These are phyloP conservation scores for Coecobrya sp. DNA, from an alignment of 2,888 invertebrate species.

Conservation along the genomic window DNA sequence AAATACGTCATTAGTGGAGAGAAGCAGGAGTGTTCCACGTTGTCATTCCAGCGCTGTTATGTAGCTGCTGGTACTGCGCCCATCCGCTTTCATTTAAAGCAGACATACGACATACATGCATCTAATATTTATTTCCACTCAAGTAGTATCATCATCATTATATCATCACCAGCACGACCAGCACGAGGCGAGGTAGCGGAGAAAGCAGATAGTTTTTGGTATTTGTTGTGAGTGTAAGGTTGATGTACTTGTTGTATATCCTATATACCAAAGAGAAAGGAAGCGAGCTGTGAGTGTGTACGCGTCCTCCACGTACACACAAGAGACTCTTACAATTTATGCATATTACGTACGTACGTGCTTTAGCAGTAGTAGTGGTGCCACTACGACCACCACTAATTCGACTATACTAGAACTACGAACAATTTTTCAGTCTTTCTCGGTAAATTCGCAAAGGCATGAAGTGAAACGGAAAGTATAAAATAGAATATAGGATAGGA, in stretches of 20 bases:
- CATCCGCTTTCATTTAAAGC: neutral
- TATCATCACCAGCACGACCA: neutral
- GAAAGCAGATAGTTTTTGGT: too few relatives aligned
- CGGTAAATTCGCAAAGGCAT: neutral
- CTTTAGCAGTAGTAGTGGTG: neutral
- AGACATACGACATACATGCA: neutral
- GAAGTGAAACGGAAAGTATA: neutral
- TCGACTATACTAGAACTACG: neutral
- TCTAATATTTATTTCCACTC: conserved; percentile 10
- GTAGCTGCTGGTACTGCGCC: neutral
- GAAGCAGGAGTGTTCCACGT: neutral
- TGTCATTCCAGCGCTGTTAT: neutral
- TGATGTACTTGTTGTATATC: conserved; percentile 11
- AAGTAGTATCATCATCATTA: neutral
- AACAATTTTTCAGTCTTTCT: neutral
- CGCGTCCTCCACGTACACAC: conserved; percentile 5
- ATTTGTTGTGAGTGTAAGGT: neutral
- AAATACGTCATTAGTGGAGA: conserved; percentile 16
- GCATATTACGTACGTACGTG: conserved; percentile 28
- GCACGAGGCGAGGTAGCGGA: too few relatives aligned
- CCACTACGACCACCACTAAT: neutral
- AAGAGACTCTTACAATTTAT: conserved; percentile 20
- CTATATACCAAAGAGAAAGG: neutral
- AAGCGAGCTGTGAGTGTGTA: neutral
- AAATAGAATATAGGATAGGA: neutral